These are phyloP conservation scores for Archegozetes longisetosus DNA, from an alignment of 1,140 invertebrate species.

Conservation along the genomic window DNA sequence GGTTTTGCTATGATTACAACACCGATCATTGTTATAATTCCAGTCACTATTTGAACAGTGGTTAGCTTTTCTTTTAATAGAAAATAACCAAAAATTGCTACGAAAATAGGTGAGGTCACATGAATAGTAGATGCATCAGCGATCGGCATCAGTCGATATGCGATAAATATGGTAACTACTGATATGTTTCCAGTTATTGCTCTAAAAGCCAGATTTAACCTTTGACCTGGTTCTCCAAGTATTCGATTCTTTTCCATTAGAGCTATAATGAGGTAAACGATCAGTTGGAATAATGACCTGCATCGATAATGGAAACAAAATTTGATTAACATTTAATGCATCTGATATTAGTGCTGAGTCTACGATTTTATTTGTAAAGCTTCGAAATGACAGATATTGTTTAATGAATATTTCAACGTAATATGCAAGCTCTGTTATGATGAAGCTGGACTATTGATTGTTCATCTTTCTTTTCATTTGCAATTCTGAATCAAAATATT, in stretches of 20 bases:
- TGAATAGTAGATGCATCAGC: slow-evolving; percentile 40
- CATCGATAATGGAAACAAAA: too few species aligned
- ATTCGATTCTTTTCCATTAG: neutral
- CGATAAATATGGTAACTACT: slow-evolving; percentile 40
- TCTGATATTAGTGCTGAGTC: too few species aligned
- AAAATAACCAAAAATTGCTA: slow-evolving; percentile 35
- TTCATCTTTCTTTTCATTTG: too few species aligned
- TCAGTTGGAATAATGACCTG: slow-evolving; percentile 9
- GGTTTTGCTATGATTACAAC: slow-evolving; percentile 35
- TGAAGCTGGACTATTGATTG: too few species aligned
- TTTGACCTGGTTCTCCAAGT: slow-evolving; percentile 6
- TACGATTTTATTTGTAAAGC: too few species aligned
- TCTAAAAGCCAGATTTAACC: slow-evolving; percentile 2
- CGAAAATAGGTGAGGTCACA: slow-evolving; percentile 38
- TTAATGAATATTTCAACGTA: too few species aligned
- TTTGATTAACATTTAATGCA: too few species aligned
- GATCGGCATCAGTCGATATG: slow-evolving; percentile 38
- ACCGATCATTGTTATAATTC: slow-evolving; percentile 32
- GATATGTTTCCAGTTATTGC: slow-evolving; percentile 10
- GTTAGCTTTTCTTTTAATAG: slow-evolving; percentile 35
- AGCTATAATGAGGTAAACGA: neutral
- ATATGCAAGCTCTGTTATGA: too few species aligned
- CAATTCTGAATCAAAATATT: too few species aligned
- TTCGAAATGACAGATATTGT: too few species aligned
- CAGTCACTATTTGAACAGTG: slow-evolving; percentile 34